Percentiles rank a stretch among this genome's conserved stretches.
Conservation (phyloP, 2,797 vertebrate species). For the Parotocinclus haroldoi region DNA sequence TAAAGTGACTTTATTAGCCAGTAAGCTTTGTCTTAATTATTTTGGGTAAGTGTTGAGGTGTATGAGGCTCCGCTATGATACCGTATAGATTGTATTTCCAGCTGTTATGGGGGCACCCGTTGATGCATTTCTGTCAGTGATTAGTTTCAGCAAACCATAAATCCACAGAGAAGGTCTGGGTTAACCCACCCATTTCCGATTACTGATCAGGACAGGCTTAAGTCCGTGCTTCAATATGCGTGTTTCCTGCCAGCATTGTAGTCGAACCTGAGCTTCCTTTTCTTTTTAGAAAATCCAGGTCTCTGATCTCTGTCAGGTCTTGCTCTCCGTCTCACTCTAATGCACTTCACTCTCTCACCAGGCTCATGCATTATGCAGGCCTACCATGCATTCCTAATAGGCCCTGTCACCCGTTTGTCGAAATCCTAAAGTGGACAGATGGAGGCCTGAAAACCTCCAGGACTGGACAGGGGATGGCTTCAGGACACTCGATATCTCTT, state of each 20-base stretch:
- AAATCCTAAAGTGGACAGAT: constrained; percentile 11
- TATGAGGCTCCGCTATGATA: no score
- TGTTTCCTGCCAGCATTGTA: constrained; percentile 1
- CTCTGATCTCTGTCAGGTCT: constrained; percentile 29
- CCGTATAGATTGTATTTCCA: no score
- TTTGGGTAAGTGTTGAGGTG: no score
- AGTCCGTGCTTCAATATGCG: background rate
- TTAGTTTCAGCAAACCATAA: no score
- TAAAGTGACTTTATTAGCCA: no score
- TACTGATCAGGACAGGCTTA: no score
- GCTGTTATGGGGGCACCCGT: no score
- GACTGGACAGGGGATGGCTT: background rate
- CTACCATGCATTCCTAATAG: constrained; percentile 5
- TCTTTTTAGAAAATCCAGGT: constrained; percentile 14
- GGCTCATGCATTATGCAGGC: constrained; percentile 34
- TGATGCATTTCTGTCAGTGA: no score
- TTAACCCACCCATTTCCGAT: no score
- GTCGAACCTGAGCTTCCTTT: background rate
- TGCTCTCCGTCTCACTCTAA: constrained; percentile 26
- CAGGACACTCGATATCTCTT: no score
- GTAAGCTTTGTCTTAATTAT: no score
- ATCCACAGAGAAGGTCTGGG: no score
- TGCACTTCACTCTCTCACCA: constrained; percentile 22
- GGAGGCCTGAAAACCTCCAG: constrained; percentile 1
- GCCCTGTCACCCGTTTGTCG: constrained; percentile 9